Evolutionary conservation across 1,140 invertebrate genomes (phyloP), one percentile per base, ranked within the genome.

Genomic region (Pseudomyrmex cubaensis): DNA sequence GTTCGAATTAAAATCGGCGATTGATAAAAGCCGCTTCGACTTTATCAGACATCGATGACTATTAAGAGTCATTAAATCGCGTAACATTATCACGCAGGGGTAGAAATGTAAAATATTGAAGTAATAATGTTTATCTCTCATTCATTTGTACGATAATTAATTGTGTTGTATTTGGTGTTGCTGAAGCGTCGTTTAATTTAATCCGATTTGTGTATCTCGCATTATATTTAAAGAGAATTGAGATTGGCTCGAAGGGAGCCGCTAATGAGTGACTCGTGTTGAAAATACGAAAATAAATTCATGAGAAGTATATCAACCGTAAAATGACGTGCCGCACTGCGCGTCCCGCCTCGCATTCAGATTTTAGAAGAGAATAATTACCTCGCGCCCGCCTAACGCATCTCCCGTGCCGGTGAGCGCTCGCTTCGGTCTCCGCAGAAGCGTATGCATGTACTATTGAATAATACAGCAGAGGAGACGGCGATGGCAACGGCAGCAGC

Each of bases 341-440:
- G 25, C 25, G 3, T 25, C 25, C 25, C 25, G 35, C 5, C 35
- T 15, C 52, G 44, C n/a, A 70, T 78, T 70, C 52, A 25, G 66
- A 80, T 80, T 80, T 80, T 46, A 72, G 64, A n/a, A 59, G 35
- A 59, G 66, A 80, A 80, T 80, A 80, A 80, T 80, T 80, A 70
- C 52, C 54, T 72, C 66, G 20, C 66, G 9, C 10, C 35, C 54
- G 20, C 7, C 44, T 76, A 76, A 56, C 62, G 50, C 20, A 85
- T 78, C 48, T 35, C 54, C 15, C 25, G 25, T 25, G 22, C 46
- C 59, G 77, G n/a, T 48, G 17, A 15, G 25, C 25, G 66, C 50
- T 66, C 56, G 61, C 59, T 66, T 50, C 69, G 52, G 59, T 1
- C 44, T 52, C 5, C 12, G 70, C 56, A 50, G 66, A 72, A 50